phyloP scores from a whole-genome alignment of 2,888 invertebrate species.

The Drosophila mayaguana region DNA sequence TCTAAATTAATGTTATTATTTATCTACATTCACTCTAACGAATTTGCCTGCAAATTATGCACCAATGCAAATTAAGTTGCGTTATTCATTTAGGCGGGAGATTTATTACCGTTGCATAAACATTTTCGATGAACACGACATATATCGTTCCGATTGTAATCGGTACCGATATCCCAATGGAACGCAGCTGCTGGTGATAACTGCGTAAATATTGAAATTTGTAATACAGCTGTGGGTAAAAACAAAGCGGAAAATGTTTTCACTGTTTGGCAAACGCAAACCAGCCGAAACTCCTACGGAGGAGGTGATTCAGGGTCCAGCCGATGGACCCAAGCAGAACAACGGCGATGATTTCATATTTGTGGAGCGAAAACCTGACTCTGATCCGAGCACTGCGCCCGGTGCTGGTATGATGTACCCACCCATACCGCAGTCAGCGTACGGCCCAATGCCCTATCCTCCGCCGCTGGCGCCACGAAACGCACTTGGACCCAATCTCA shows the following conservation, averaged over 20 bases:
- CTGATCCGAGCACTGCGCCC: conserved; percentile 41
- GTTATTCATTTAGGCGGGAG: not conserved
- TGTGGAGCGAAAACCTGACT: conserved; percentile 69
- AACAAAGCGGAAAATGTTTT: conserved; percentile 68
- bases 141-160: not conserved
- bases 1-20: not conserved
- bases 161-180: conserved; percentile 18
- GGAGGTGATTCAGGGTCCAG: conserved; percentile 65
- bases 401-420: conserved; percentile 62
- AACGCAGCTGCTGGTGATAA: conserved; percentile 15
- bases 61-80: not conserved
- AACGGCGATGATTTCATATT: conserved; percentile 82
- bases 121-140: not conserved
- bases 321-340: conserved; percentile 42
- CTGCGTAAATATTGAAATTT: conserved; percentile 36
- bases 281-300: conserved; percentile 72
- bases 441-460: conserved; percentile 64
- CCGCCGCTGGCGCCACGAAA: conserved; percentile 38
- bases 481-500: conserved; percentile 1
- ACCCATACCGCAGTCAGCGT: conserved; percentile 63
- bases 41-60: not conserved
- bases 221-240: not conserved
- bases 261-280: conserved; percentile 81
- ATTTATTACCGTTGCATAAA: not conserved
- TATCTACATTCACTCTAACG: not conserved